These are phyloP conservation scores for Anthopleura xanthogrammica DNA, from an alignment of 92 coral and sea anemone species.

Conservation along the genomic window DNA sequence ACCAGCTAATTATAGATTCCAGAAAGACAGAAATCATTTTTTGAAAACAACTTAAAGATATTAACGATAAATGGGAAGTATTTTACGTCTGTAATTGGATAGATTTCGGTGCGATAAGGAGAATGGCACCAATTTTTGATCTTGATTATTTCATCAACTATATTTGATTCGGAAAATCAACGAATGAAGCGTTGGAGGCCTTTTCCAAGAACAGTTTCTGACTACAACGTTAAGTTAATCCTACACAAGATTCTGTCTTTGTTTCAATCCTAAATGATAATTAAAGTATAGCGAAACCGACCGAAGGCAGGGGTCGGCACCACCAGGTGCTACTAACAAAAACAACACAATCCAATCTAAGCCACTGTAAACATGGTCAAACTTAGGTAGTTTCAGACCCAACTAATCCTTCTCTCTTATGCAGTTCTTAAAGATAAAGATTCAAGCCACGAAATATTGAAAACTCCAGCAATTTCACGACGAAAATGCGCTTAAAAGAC, in stretches of 20 bases:
- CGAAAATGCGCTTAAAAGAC: background rate
- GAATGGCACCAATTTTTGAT: background rate
- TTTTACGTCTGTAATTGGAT: background rate
- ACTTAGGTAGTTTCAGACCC: background rate
- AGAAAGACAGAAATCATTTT: background rate
- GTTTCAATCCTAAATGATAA: conserved; percentile 6
- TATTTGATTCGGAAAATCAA: background rate
- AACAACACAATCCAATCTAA: background rate
- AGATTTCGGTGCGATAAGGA: background rate
- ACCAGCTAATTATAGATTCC: background rate
- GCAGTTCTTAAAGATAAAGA: background rate
- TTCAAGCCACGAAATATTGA: background rate
- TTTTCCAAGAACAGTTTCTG: background rate
- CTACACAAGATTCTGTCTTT: background rate
- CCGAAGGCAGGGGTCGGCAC: background rate
- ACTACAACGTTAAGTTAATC: background rate
- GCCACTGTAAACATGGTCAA: background rate
- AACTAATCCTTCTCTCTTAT: background rate
- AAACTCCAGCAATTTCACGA: background rate
- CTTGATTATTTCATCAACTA: background rate
- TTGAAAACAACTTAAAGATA: background rate
- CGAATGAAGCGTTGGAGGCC: too few species aligned
- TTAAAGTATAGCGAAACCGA: background rate
- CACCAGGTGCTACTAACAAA: background rate
- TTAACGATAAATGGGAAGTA: background rate